Conservation (phyloP, 2,797 vertebrate species). For the Cyclopterus lumpus region DNA sequence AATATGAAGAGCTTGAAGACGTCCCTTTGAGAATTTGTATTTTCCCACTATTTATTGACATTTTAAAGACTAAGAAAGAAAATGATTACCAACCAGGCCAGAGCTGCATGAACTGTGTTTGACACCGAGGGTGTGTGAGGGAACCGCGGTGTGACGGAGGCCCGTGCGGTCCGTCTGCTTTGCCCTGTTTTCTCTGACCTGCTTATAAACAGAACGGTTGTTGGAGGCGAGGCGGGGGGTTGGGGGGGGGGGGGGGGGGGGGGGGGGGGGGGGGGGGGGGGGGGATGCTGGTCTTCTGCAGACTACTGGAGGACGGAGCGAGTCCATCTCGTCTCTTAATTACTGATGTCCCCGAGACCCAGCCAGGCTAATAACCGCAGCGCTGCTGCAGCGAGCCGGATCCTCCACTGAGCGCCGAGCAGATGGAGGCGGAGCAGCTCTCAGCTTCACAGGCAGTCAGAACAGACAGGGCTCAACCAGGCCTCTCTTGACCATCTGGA, state of each 20-base stretch:
- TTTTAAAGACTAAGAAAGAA: not conserved
- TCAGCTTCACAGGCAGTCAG: constrained; percentile 44
- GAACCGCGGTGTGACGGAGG: not conserved
- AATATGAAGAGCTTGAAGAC: not conserved
- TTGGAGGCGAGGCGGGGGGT: constrained; percentile 10
- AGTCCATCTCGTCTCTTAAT: constrained; percentile 77
- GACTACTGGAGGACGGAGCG: constrained; percentile 53
- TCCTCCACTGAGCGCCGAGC: constrained; percentile 54
- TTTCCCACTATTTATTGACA: not conserved
- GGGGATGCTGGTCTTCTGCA: constrained; percentile 27
- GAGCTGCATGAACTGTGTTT: constrained; percentile 13
- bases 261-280: no score
- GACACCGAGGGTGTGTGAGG: constrained; percentile 20
- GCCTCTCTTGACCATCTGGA: constrained; percentile 70
- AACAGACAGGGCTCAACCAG: constrained; percentile 68
- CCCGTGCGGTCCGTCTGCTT: constrained; percentile 37
- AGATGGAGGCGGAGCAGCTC: constrained; percentile 70
- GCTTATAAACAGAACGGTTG: constrained; percentile 54
- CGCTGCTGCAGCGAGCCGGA: constrained; percentile 42
- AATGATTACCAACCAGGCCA: not conserved
- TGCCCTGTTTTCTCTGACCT: constrained; percentile 52
- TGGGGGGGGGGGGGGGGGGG: no score
- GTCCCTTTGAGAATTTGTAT: not conserved
- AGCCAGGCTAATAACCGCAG: constrained; percentile 66
- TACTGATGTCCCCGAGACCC: constrained; percentile 69